Evolutionary conservation across 2,113 vertebrate species (phyloP).

Genomic region (Alligator sinensis): DNA sequence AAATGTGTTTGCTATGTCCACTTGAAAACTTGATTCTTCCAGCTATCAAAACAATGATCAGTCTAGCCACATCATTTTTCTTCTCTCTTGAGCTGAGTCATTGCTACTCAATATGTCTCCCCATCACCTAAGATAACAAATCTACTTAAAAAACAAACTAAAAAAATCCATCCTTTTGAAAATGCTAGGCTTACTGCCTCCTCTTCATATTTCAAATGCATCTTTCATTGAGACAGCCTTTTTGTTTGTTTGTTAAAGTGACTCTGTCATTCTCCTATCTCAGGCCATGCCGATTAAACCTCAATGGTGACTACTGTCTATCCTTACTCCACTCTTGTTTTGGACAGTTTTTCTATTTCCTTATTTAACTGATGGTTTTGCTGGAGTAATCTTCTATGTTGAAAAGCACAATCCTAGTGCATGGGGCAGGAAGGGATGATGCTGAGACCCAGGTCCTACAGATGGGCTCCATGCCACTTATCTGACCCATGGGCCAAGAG

Average conservation of each 20-base stretch:
- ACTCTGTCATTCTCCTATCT: not conserved
- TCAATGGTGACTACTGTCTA: not conserved
- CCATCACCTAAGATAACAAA: not conserved
- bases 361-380: no score
- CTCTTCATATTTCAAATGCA: not conserved
- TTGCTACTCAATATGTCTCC: not conserved
- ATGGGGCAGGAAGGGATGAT: no score
- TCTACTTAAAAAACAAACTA: not conserved
- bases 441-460: no score
- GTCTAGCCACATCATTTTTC: not conserved
- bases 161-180: not conserved
- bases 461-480: no score
- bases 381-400: not conserved
- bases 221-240: not conserved
- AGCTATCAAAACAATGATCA: not conserved
- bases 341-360: no score
- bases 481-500: no score
- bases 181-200: not conserved
- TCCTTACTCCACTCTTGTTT: not conserved
- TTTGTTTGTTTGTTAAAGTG: not conserved
- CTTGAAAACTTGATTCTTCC: not conserved
- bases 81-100: not conserved
- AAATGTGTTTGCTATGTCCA: not conserved
- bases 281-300: not conserved
- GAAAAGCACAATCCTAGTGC: not conserved